Percentiles rank a stretch among this genome's conserved stretches.
phyloP scores from a whole-genome alignment of 2,888 invertebrate genomes.

The Rapana venosa region DNA sequence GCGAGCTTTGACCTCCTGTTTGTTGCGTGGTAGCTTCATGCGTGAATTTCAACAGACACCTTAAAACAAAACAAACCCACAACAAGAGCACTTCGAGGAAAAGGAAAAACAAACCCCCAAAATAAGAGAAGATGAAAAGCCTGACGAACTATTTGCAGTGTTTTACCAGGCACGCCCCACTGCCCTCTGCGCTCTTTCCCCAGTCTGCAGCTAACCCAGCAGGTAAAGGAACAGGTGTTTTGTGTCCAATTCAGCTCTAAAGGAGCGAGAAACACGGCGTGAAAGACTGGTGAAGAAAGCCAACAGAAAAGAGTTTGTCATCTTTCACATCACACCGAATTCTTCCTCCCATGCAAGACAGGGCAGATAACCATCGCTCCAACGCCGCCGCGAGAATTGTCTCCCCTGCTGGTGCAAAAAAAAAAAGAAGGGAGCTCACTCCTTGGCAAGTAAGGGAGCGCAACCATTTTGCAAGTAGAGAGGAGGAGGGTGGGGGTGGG shows the following conservation, averaged over 20 bases:
- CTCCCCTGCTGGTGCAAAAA: conserved; percentile 31
- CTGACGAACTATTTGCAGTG: background rate
- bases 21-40: no score
- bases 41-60: no score
- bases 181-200: background rate
- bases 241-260: conserved; percentile 11
- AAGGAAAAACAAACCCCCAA: no score
- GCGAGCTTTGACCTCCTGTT: no score
- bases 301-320: conserved; percentile 15
- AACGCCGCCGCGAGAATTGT: background rate
- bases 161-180: background rate
- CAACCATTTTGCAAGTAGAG: no score
- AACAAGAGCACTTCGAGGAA: no score
- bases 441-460: background rate
- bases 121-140: no score
- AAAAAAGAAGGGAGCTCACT: conserved; percentile 7
- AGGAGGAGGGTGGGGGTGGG: background rate
- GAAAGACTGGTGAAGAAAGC: background rate
- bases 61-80: no score
- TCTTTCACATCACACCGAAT: conserved; percentile 19
- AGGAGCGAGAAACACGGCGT: conserved; percentile 1
- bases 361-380: conserved; percentile 20
- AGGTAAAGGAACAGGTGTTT: conserved; percentile 8
- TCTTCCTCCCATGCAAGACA: background rate
- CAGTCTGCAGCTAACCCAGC: background rate